Evolutionary conservation across 2,888 invertebrate genomes (phyloP), one percentile per base, ranked within the genome.

Genomic region (Galerucella nymphaeae): DNA sequence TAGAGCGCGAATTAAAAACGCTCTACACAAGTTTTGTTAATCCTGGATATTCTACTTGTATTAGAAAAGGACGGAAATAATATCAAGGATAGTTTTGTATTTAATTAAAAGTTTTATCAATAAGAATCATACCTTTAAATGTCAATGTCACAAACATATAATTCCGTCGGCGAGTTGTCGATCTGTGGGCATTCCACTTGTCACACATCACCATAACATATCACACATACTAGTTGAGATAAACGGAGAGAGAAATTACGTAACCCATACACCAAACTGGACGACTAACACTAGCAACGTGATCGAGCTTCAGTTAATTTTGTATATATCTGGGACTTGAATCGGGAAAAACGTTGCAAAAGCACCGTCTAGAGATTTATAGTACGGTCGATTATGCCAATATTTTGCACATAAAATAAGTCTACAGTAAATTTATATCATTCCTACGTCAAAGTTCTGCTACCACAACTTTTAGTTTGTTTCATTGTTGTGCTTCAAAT

Each of bases 251-350:
- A 30, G 66, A 58, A 58, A 59, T 67, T 58, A 67, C 66, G 66
- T 67, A 67, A 67, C 58, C 58, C 81, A 82, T 82, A 82, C 78
- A 75, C 75, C 72, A 76, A n/a, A 77, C 79, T 75, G 78, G 76
- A 77, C 79, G 55, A 65, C 57, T 16, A 67, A 23, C 45, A 67
- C 55, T 67, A 55, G 30, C 30, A 38, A 45, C 61, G 76, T 78
- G 79, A 79, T 81, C 82, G 82, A 84, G 84, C 84, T 85, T 85
- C 81, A 83, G 84, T 84, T 85, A 85, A 85, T 84, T 86, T 85
- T 86, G 85, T 83, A 85, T 84, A 84, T 85, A 85, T 85, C 86
- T 84, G 85, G 86, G 85, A 83, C 84, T 84, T 74, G 75, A 62
- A 69, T 69, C 14, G 72, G 74, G 55, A 76, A 79, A 80, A 80